These are phyloP conservation scores for Orchesella cincta DNA, from an alignment of 1,140 invertebrate species.

Conservation along the genomic window DNA sequence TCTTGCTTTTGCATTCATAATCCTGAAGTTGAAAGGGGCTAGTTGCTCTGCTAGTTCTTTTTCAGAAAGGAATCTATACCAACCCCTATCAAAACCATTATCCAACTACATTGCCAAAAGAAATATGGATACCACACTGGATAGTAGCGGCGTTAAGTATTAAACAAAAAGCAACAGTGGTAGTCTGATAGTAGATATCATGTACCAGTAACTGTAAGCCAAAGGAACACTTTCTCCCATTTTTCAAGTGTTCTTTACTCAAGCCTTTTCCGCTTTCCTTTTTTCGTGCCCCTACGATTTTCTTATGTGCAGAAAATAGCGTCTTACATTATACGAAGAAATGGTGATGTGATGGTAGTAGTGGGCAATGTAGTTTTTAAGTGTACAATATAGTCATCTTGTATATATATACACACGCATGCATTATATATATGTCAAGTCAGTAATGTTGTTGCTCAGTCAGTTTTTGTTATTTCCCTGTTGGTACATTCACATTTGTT, in stretches of 20 bases:
- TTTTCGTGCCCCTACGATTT: background rate
- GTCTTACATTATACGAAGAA: background rate
- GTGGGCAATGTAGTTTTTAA: background rate
- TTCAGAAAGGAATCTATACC: no score
- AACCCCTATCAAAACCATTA: no score
- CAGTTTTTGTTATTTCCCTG: background rate
- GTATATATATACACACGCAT: background rate
- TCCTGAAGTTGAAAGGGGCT: no score
- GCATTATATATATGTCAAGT: constrained; percentile 1
- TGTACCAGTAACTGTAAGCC: background rate
- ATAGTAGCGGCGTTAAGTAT: no score
- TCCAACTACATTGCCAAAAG: no score
- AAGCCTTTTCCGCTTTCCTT: background rate
- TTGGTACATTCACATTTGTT: background rate
- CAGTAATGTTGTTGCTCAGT: constrained; percentile 6
- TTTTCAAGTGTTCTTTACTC: background rate
- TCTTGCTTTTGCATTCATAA: no score
- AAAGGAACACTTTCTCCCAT: constrained; percentile 6
- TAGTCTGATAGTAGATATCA: background rate
- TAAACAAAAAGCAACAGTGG: background rate
- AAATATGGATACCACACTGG: no score
- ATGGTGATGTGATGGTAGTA: background rate
- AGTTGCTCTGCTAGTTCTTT: no score
- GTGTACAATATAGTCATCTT: no score
- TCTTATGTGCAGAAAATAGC: background rate